Conservation (phyloP, 2,888 invertebrate genomes). For the Zaprionus lineosus region DNA sequence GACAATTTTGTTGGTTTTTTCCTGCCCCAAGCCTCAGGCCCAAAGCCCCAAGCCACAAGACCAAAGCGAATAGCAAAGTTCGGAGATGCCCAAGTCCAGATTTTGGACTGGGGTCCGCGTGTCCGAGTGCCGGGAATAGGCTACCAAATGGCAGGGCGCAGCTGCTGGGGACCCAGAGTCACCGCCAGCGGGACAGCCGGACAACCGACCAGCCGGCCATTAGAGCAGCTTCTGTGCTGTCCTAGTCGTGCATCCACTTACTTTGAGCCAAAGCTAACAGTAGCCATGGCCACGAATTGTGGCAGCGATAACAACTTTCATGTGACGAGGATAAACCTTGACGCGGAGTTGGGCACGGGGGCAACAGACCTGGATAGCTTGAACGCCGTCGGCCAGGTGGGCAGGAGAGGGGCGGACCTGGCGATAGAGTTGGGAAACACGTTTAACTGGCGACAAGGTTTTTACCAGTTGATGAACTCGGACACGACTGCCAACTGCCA, state of each 20-base stretch:
- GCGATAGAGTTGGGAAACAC: slow-evolving; percentile 31
- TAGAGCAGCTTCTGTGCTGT: slow-evolving; percentile 39
- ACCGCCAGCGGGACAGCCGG: neutral
- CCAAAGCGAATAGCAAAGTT: too few species aligned
- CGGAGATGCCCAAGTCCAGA: too few species aligned
- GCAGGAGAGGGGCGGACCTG: too few species aligned
- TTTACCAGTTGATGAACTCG: slow-evolving; percentile 71
- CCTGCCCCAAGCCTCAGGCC: too few species aligned
- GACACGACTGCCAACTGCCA: neutral
- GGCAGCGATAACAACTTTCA: slow-evolving; percentile 64
- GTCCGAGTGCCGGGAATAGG: too few species aligned
- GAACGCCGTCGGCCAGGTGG: too few species aligned
- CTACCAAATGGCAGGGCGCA: too few species aligned
- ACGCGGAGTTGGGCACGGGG: neutral
- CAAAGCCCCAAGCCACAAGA: slow-evolving; percentile 23
- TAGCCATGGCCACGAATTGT: slow-evolving; percentile 53
- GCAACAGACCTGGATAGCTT: too few species aligned
- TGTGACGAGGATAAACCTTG: slow-evolving; percentile 22
- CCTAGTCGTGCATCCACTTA: slow-evolving; percentile 17
- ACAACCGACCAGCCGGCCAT: slow-evolving; percentile 58
- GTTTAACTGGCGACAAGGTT: slow-evolving; percentile 64
- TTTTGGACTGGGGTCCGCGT: too few species aligned
- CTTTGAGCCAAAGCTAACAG: slow-evolving; percentile 34
- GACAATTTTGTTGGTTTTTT: slow-evolving; percentile 42
- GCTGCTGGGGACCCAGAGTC: neutral